Evolutionary conservation across 2,888 invertebrate species (phyloP), one percentile per base, ranked within the genome.

Genomic region (Mimumesa dahlbomi): DNA sequence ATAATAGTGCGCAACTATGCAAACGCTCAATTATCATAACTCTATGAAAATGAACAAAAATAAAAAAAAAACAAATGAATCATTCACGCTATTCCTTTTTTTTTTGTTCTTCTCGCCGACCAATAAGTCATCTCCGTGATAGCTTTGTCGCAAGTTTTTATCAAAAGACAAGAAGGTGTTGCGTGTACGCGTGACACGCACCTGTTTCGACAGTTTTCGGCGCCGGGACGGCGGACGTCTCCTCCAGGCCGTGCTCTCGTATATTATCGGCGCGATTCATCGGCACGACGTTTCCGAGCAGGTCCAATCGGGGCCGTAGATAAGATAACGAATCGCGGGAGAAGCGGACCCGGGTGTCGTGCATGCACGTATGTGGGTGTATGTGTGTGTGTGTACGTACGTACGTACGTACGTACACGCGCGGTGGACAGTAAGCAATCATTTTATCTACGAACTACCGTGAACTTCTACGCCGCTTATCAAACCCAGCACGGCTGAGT

Each of bases 391-490:
- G n/a, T n/a, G n/a, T n/a, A n/a, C n/a, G n/a, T n/a, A n/a, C n/a
- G n/a, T 36, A 36, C 11, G 13, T 38, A 38, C 48, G 62, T 43
- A 38, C 31, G 22, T 67, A 67, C 61, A 67, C 54, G 61, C 61
- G 67, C 61, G 45, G 45, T 31, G 62, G 54, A 64, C 53, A 45
- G 57, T 69, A 71, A 58, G 69, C 64, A 71, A 64, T 70, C 69
- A 3, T 58, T 58, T 64, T 71, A 71, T 71, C 71, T 69, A 50
- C 43, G n/a, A 36, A 71, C 71, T 64, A 69, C 69, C 34, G 64
- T 63, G 22, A 43, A 58, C 48, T 34, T 22, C 19, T 18, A 40
- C 11, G 38, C 11, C 4, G 4, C n/a, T 16, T 53, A 29, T 22
- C 45, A 57, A 66, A 48, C 65, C 6, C 18, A 16, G 7, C 25